Percentiles rank a stretch among this genome's conserved stretches.
Evolutionary conservation across 2,888 invertebrate species (phyloP).

Genomic region (Ischnura elegans): DNA sequence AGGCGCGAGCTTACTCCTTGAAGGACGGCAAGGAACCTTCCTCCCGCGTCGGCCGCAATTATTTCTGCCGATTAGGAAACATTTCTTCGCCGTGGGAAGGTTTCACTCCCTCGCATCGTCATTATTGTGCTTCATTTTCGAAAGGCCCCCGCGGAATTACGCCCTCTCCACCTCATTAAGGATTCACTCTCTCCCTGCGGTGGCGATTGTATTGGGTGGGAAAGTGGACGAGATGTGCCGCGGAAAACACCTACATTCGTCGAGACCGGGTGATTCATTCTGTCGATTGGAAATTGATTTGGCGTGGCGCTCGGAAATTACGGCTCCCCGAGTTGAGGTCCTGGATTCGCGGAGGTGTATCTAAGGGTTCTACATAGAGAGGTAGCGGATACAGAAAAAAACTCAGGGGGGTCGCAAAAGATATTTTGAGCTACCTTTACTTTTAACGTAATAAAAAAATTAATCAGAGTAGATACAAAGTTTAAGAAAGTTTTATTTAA

Average conservation of each 20-base stretch:
- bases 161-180: background rate
- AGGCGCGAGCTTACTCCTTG: background rate
- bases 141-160: background rate
- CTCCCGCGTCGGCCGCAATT: background rate
- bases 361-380: too few relatives aligned
- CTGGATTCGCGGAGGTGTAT: too few relatives aligned
- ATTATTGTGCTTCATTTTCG: background rate
- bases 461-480: too few relatives aligned
- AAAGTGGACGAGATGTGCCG: background rate
- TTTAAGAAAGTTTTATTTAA: too few relatives aligned
- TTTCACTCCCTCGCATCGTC: background rate
- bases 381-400: too few relatives aligned
- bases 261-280: background rate
- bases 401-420: too few relatives aligned
- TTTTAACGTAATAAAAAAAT: too few relatives aligned
- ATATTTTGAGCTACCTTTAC: too few relatives aligned
- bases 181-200: background rate
- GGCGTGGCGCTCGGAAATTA: too few relatives aligned
- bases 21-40: background rate
- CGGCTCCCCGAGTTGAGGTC: too few relatives aligned
- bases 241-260: too few relatives aligned
- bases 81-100: background rate
- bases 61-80: conserved; percentile 21
- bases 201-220: background rate
- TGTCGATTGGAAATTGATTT: too few relatives aligned